phyloP scores from a whole-genome alignment of 2,888 invertebrate species.

The Synergus gifuensis region DNA sequence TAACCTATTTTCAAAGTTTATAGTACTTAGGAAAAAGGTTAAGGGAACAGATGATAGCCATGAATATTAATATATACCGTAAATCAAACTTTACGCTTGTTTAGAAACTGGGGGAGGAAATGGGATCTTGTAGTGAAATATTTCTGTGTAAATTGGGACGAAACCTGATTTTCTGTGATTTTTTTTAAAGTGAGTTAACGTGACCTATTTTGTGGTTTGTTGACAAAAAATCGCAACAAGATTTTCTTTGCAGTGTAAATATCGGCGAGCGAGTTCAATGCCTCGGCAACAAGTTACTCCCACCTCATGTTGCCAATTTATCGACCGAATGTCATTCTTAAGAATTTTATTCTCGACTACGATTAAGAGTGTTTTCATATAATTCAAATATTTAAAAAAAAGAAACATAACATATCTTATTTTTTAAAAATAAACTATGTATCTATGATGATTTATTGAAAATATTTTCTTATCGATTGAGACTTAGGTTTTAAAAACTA shows the following conservation, averaged over 20 bases:
- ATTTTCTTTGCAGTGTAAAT: background rate
- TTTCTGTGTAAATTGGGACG: background rate
- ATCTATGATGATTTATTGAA: background rate
- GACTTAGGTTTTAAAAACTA: background rate
- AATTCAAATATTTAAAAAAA: background rate
- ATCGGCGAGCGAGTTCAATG: background rate
- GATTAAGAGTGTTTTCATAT: background rate
- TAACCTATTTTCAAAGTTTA: conserved; percentile 52
- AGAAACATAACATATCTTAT: background rate
- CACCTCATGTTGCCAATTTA: background rate
- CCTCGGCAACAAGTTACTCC: conserved; percentile 9
- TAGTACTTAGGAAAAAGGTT: background rate
- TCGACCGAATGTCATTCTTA: background rate
- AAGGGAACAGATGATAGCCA: background rate
- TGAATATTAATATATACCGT: background rate
- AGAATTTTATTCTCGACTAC: background rate
- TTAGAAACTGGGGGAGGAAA: no score
- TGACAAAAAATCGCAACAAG: no score
- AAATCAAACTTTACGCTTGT: background rate
- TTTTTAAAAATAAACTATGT: background rate
- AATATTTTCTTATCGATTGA: background rate
- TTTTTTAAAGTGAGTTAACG: no score
- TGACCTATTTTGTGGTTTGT: no score
- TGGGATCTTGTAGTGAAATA: background rate
- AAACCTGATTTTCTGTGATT: background rate